phyloP scores from a whole-genome alignment of 2,113 vertebrate species.

The Poecilia latipinna region DNA sequence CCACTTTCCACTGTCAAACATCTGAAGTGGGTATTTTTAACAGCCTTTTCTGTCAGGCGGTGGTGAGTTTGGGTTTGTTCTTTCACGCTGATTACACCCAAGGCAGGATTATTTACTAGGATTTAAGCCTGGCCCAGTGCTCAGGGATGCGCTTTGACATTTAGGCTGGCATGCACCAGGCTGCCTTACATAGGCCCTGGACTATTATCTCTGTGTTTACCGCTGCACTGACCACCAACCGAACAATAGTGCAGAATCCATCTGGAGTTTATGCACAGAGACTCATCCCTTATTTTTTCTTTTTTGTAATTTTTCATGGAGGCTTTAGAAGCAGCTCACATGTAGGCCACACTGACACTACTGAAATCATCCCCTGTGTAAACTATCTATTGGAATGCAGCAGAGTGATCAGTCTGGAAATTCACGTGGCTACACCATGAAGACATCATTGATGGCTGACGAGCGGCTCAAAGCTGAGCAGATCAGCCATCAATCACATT shows the following conservation, averaged over 20 bases:
- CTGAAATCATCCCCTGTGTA: constrained; percentile 6
- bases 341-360: constrained; percentile 29
- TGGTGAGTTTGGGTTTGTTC: constrained; percentile 59
- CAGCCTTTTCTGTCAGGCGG: constrained; percentile 42
- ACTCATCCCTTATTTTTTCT: constrained; percentile 46
- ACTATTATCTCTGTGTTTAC: constrained; percentile 68
- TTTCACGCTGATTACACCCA: constrained; percentile 72
- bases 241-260: constrained; percentile 55
- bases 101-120: constrained; percentile 68
- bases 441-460: constrained; percentile 61
- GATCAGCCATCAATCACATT: constrained; percentile 63
- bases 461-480: constrained; percentile 33
- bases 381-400: neutral
- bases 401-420: constrained; percentile 31
- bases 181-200: constrained; percentile 54
- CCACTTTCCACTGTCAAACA: constrained; percentile 13
- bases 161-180: constrained; percentile 60
- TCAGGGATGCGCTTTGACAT: constrained; percentile 66
- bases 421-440: constrained; percentile 31
- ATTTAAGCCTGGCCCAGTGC: constrained; percentile 47
- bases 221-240: constrained; percentile 59
- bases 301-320: constrained; percentile 15
- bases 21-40: constrained; percentile 62
- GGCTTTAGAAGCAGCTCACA: constrained; percentile 27
- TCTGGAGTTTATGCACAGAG: constrained; percentile 31